Conservation (phyloP, 2,888 invertebrate species). For the Sepioteuthis lessoniana region DNA sequence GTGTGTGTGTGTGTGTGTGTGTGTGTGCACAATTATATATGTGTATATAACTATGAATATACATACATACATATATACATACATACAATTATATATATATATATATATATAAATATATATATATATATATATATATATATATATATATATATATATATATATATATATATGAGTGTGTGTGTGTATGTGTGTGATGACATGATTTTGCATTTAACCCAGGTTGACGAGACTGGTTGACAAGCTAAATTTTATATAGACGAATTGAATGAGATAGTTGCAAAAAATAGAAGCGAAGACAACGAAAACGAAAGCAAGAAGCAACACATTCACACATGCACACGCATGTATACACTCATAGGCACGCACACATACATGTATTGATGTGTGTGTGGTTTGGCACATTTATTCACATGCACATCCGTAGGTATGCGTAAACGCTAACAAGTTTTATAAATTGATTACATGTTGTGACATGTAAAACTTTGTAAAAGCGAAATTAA, state of each 20-base stretch:
- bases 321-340: too few species aligned
- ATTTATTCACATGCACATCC: neutral
- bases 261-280: neutral
- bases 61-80: too few species aligned
- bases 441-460: neutral
- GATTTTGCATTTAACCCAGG: neutral
- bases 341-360: too few species aligned
- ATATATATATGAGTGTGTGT: too few species aligned
- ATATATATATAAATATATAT: too few species aligned
- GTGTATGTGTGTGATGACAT: too few species aligned
- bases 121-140: too few species aligned
- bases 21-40: too few species aligned
- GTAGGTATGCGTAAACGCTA: neutral
- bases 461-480: neutral
- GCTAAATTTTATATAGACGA: neutral
- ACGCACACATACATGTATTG: neutral
- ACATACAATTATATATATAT: too few species aligned
- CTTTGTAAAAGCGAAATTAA: constrained; percentile 14
- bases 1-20: too few species aligned
- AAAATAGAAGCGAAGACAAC: neutral
- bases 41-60: too few species aligned
- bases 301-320: neutral
- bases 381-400: neutral
- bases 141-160: too few species aligned
- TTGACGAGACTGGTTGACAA: neutral